Percentiles rank a stretch among this genome's conserved stretches.
Evolutionary conservation across 1,140 invertebrate genomes (phyloP).

Genomic region (Euura lappo): DNA sequence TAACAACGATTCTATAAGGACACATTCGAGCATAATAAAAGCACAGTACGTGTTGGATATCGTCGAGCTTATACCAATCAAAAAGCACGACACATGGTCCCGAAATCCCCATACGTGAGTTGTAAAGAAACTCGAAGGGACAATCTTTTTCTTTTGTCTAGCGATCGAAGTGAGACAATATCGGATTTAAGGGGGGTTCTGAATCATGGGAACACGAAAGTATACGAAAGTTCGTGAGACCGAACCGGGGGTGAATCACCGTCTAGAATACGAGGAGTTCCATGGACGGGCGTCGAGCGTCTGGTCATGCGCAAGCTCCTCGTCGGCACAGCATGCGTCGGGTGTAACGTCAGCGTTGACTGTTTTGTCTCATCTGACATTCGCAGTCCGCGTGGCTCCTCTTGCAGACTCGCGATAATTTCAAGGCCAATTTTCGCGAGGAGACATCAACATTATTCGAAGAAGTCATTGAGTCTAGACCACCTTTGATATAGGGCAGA

Average conservation of each 20-base stretch:
- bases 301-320: neutral
- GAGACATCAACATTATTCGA: too few species aligned
- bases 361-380: slow-evolving; percentile 2
- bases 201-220: neutral
- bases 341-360: neutral
- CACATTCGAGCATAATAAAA: too few species aligned
- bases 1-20: too few species aligned
- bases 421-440: too few species aligned
- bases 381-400: slow-evolving; percentile 1
- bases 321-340: neutral
- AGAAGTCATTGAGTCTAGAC: too few species aligned
- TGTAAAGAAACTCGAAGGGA: too few species aligned
- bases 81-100: too few species aligned
- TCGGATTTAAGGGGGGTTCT: neutral
- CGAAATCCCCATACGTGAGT: too few species aligned
- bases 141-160: neutral
- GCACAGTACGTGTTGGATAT: too few species aligned
- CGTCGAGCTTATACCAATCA: too few species aligned
- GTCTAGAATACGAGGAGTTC: neutral
- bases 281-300: neutral
- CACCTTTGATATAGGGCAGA: too few species aligned
- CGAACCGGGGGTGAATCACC: slow-evolving; percentile 2
- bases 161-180: slow-evolving; percentile 6
- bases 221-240: neutral
- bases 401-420: neutral